Base-by-base conservation (phyloP, 2,797 vertebrate species). In the Tamandua tetradactyla region DNA sequence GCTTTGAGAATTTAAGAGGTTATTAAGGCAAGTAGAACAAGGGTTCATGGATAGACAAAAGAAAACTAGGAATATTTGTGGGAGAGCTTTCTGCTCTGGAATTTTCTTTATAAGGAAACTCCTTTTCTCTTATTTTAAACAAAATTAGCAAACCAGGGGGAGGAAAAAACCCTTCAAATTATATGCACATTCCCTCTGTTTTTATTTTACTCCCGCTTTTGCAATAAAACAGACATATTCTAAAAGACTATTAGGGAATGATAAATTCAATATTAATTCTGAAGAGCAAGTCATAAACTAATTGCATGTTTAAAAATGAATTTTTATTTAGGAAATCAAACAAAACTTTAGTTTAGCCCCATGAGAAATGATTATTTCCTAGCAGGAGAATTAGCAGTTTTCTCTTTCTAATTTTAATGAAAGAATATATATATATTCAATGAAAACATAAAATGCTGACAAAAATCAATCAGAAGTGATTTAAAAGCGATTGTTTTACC, bases 391-490 rank as follows among this genome's bases (percentile, higher is more conserved):
- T 42, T 68, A 35, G 64, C 32, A 72, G 6, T 68, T 66, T 42
- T 64, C n/a, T 32, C 44, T 23, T 15, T 59, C 23, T 55, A 61
- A 87, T 66, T 91, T 82, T 59, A 83, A 83, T n/a, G n/a, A n/a
- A n/a, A n/a, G n/a, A 93, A 87, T 23, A 69, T 71, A 84, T 87
- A 82, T 35, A 3, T 8, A 79, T 80, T 89, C 82, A 64, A 64
- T 32, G 12, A 64, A 86, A 93, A 18, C 49, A 66, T 69, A 66
- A 81, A 12, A 23, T 32, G 55, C 30, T 72, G n/a, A n/a, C n/a
- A n/a, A n/a, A n/a, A n/a, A n/a, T n/a, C 25, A 15, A 27, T 72
- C 40, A 72, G 40, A 79, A 76, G 6, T 25, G 4, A 22, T 81
- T 69, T 13, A 42, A 61, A 87, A 87, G 2, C 35, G 59, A 57